A percentile compares a stretch with the other conserved stretches of the same genome.
These are phyloP conservation scores for Falco novaeseelandiae DNA, from an alignment of 2,797 vertebrate genomes.

Conservation along the genomic window DNA sequence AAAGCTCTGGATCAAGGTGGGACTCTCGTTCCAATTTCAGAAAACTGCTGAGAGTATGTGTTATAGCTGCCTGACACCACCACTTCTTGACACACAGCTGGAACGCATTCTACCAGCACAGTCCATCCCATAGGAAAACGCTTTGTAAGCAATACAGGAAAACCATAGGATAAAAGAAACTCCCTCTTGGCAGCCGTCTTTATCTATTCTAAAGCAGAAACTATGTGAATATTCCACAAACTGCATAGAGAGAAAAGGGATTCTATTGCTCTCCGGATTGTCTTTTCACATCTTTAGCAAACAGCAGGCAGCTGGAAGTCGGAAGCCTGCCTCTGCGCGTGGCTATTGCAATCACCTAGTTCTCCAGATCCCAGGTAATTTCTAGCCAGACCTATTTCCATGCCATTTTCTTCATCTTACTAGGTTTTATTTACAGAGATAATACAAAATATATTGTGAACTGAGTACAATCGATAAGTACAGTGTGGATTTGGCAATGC, in stretches of 20 bases:
- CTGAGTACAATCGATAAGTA: not conserved
- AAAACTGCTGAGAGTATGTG: not conserved
- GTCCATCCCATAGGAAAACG: not conserved
- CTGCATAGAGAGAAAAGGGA: slow-evolving; percentile 6
- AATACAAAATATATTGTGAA: slow-evolving; percentile 62
- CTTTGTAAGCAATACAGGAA: not conserved
- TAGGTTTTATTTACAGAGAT: slow-evolving; percentile 61
- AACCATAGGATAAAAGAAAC: not conserved
- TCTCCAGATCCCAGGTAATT: not conserved
- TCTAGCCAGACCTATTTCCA: slow-evolving; percentile 41
- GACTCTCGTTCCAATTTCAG: not conserved
- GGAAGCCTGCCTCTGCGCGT: not conserved
- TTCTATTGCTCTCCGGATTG: not conserved
- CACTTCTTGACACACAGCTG: not conserved
- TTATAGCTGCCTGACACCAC: not conserved
- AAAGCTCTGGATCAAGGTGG: not conserved
- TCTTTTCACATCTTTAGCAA: not conserved
- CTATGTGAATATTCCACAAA: not conserved
- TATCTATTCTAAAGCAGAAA: not conserved
- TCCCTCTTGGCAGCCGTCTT: not conserved
- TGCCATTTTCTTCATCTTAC: slow-evolving; percentile 68
- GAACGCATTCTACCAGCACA: not conserved
- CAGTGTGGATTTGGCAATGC: not conserved
- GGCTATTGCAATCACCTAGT: not conserved
- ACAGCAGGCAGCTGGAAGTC: not conserved